Conservation (phyloP, 2,888 invertebrate genomes). For the Microctonus hyperodae region DNA sequence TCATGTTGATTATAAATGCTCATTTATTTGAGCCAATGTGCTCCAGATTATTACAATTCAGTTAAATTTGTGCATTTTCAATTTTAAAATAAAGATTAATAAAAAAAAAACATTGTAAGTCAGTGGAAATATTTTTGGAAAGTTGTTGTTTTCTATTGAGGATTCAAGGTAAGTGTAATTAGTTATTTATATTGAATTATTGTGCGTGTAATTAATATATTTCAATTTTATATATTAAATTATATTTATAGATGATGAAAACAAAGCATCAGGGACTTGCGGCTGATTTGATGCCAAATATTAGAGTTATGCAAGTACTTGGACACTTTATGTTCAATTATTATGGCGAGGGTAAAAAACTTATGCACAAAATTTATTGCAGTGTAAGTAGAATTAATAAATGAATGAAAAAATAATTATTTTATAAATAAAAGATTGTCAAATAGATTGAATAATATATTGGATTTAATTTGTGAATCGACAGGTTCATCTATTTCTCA, state of each 20-base stretch:
- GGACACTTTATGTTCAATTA: constrained; percentile 85
- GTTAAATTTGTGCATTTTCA: no score
- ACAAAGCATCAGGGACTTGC: constrained; percentile 75
- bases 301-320: constrained; percentile 77
- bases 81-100: no score
- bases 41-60: no score
- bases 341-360: constrained; percentile 63
- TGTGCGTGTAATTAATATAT: no score
- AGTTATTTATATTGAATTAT: constrained; percentile 5
- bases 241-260: constrained; percentile 66
- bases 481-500: constrained; percentile 68
- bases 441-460: constrained; percentile 9
- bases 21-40: no score
- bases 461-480: neutral
- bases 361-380: constrained; percentile 60
- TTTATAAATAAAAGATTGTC: neutral
- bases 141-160: neutral
- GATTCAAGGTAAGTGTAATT: constrained; percentile 9
- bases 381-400: constrained; percentile 50
- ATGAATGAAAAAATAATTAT: neutral
- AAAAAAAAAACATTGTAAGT: no score
- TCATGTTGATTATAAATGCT: no score
- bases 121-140: no score
- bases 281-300: constrained; percentile 84
- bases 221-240: neutral